Base-by-base conservation (phyloP, 2,113 vertebrate genomes). In the human region DNA sequence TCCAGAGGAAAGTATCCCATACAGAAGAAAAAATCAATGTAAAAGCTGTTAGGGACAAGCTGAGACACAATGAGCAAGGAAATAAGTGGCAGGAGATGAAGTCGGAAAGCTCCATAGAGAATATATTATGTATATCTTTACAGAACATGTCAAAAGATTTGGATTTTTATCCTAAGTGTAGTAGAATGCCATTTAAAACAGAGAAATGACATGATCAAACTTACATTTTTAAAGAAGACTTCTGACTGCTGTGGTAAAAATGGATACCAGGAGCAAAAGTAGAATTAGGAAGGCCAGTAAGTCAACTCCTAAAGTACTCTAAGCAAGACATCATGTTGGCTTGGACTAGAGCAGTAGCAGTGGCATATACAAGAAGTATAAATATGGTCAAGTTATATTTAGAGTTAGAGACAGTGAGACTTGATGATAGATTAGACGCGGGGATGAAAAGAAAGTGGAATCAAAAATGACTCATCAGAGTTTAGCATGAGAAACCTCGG, bases 151-250 rank as follows among this genome's bases (percentile, higher is more conserved):
- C 32, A 55, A 78, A 88, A 95, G 9, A 80, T 43, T 68, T 95
- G 13, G 6, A 76, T 96, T 93, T 93, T 93, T 94, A 97, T 45
- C 78, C 6, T 68, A 80, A 85, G 12, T 93, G 3, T 11, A 92
- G n/a, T 73, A 12, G 13, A 84, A 96, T 12, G 12, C 61, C 70
- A 87, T 1, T 79, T 93, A 87, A 87, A 78, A 23, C 27, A 82
- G 27, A 45, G 22, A 90, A 91, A 95, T 80, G 0, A 61, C n/a
- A 84, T 30, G 10, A 66, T 75, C 4, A n/a, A 83, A 88, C 59
- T 88, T 84, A 80, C 12, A 61, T 96, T 88, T 90, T 94, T 85
- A 85, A 96, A 73, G 8, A 95, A 66, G 8, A 59, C 5, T 52
- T 93, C 82, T 73, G 22, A 35, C 35, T 79, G 40, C 40, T 50